Conservation (phyloP, 2,113 vertebrate species). For the Apeltes quadracus region DNA sequence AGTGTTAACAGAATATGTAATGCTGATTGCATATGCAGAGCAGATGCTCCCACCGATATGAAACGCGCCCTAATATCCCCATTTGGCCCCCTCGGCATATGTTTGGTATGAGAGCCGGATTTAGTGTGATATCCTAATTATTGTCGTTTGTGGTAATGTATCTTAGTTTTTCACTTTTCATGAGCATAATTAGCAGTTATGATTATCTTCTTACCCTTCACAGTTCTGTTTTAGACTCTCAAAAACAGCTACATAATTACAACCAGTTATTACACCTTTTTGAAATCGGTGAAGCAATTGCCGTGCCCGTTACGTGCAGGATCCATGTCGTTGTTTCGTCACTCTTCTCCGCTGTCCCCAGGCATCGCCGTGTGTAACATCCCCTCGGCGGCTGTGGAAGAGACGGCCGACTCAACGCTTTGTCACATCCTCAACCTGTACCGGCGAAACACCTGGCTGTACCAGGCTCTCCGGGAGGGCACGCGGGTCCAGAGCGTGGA, state of each 20-base stretch:
- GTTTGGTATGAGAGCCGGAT: constrained; percentile 53
- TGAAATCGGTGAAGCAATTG: background rate
- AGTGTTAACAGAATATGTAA: constrained; percentile 60
- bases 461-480: constrained; percentile 96
- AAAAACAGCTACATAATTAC: constrained; percentile 16
- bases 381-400: constrained; percentile 94
- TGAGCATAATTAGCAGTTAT: constrained; percentile 30
- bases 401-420: constrained; percentile 94
- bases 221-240: constrained; percentile 23
- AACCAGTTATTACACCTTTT: background rate
- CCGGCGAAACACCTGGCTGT: constrained; percentile 98
- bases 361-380: constrained; percentile 98
- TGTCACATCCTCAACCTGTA: constrained; percentile 97
- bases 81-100: constrained; percentile 54
- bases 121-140: constrained; percentile 60
- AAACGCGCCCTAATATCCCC: constrained; percentile 46
- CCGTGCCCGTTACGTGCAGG: constrained; percentile 14
- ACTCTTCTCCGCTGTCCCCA: constrained; percentile 53
- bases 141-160: constrained; percentile 33
- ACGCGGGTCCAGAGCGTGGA: constrained; percentile 96
- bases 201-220: constrained; percentile 37
- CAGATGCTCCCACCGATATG: constrained; percentile 60
- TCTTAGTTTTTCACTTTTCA: constrained; percentile 18
- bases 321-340: background rate
- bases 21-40: constrained; percentile 49